phyloP scores from a whole-genome alignment of 2,113 vertebrate genomes.

The Polypterus bichir region DNA sequence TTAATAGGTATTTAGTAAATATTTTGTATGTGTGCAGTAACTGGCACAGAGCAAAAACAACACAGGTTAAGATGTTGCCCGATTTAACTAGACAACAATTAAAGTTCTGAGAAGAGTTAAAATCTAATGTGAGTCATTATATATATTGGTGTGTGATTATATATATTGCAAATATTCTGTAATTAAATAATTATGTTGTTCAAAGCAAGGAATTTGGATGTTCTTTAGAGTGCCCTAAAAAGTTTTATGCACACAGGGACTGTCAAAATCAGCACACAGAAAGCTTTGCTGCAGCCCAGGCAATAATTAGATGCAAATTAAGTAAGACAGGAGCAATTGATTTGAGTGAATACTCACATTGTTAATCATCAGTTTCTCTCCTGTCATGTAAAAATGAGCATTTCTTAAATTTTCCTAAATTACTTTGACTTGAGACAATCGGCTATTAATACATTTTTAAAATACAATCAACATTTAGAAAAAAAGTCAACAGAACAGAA shows the following conservation, averaged over 20 bases:
- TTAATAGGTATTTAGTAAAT: too few relatives aligned
- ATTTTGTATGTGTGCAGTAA: too few relatives aligned
- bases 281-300: conserved; percentile 14
- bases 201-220: conserved; percentile 16
- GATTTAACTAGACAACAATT: conserved; percentile 1
- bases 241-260: not conserved
- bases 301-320: conserved; percentile 19
- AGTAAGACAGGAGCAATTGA: conserved; percentile 17
- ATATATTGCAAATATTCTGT: conserved; percentile 9
- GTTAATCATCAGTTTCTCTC: not conserved
- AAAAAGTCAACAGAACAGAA: too few relatives aligned
- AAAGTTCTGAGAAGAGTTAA: conserved; percentile 8
- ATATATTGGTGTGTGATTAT: conserved; percentile 8
- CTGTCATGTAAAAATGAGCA: too few relatives aligned
- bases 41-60: too few relatives aligned
- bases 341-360: conserved; percentile 13
- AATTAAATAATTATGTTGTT: conserved; percentile 17
- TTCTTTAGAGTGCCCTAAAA: conserved; percentile 7
- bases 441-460: too few relatives aligned
- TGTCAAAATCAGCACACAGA: conserved; percentile 15
- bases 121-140: conserved; percentile 10
- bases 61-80: too few relatives aligned
- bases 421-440: too few relatives aligned
- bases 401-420: too few relatives aligned
- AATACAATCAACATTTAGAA: too few relatives aligned